Conservation (phyloP, 1,140 invertebrate species). For the Drosophila baimaii region DNA sequence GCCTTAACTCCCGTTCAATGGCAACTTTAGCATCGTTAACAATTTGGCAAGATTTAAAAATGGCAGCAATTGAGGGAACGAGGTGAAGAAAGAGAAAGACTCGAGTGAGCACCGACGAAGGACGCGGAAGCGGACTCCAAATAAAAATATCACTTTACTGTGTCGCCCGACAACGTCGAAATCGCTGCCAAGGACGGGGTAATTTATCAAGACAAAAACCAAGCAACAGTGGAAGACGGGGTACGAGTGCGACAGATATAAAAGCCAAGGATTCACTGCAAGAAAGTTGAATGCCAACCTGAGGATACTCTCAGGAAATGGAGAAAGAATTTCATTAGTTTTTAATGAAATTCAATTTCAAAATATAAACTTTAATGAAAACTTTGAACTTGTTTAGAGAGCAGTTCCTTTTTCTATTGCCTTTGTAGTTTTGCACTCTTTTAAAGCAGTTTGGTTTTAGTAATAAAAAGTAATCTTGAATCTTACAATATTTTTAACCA, state of each 20-base stretch:
- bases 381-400: not conserved
- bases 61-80: conserved; percentile 54
- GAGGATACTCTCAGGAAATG: not conserved
- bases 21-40: conserved; percentile 81
- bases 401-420: no score
- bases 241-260: conserved; percentile 35
- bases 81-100: conserved; percentile 23
- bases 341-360: not conserved
- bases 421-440: not conserved
- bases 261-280: conserved; percentile 27
- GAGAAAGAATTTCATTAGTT: conserved; percentile 6
- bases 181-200: conserved; percentile 77
- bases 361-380: no score
- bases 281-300: conserved; percentile 3
- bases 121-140: conserved; percentile 39
- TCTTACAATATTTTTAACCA: no score
- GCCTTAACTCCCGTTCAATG: conserved; percentile 59
- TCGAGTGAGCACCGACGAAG: not conserved
- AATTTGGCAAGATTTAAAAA: conserved; percentile 82
- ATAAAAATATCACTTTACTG: conserved; percentile 82
- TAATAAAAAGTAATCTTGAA: no score
- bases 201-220: conserved; percentile 82
- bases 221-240: conserved; percentile 29
- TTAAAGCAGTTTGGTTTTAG: no score
- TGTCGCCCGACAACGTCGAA: conserved; percentile 66